Base-by-base conservation (phyloP, 1,140 invertebrate genomes). In the Plodia interpunctella region DNA sequence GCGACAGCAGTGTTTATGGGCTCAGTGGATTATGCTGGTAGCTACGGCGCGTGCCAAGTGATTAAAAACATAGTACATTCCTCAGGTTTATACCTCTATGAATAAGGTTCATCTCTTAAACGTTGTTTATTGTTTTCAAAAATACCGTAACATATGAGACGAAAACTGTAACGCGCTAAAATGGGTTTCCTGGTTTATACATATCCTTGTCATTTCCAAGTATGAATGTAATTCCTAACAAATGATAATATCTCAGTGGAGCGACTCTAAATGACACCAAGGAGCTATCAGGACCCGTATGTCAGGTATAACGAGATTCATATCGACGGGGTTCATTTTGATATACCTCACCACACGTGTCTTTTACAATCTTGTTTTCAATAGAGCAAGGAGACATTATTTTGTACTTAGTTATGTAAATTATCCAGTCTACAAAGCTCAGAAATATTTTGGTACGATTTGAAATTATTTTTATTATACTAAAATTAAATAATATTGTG, bases 161-260 rank as follows among this genome's bases (percentile, higher is more conserved):
- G 38, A 44, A 44, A 44, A 44, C 38, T 44, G 38, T 44, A 44
- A 15, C 38, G 5, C 38, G 38, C 1, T 44, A 44, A 44, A 44
- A 44, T 44, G 38, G 38, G 5, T 44, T 44, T 44, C 38, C 38
- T 15, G 38, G 13, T 44, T 17, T 50, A 32, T 54, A 65, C 59
- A 65, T 60, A 50, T 60, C 56, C 57, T 55, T 58, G 67, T 65
- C 67, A 69, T 61, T 69, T 69, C 66, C 51, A 15, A 49, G 65
- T 70, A 68, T 17, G 10, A 19, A 57, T 11, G 60, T 44, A 60
- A 66, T 57, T 65, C 55, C 60, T 65, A 51, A 55, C 63, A 57
- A 52, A 32, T 19, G 63, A 74, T 68, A 55, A 20, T 25, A 66
- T 74, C 61, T 63, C 18, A 18, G 32, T 62, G 32, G 28, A 60